Percentiles rank a stretch among this genome's conserved stretches.
Evolutionary conservation across 2,888 invertebrate species (phyloP).

Genomic region (Coelinius sp.): DNA sequence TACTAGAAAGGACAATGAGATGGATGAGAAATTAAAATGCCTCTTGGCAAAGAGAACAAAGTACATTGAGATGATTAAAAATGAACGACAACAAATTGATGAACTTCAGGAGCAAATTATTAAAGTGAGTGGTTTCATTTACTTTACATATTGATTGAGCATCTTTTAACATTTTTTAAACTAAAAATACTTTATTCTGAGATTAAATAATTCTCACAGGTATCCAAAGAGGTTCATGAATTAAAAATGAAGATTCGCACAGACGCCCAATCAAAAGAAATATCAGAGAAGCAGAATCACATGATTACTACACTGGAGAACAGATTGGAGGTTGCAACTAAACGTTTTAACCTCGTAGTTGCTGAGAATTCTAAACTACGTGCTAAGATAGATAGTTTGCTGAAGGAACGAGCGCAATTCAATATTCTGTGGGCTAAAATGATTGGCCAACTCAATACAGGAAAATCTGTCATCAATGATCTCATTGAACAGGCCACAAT

Average conservation of each 20-base stretch:
- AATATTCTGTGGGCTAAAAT: conserved; percentile 86
- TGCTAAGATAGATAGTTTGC: conserved; percentile 84
- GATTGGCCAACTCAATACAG: conserved; percentile 81
- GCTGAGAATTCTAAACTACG: conserved; percentile 82
- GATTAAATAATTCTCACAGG: conserved; percentile 59
- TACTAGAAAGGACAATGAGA: conserved; percentile 73
- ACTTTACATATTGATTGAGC: neutral
- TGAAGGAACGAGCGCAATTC: conserved; percentile 87
- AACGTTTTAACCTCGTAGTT: conserved; percentile 82
- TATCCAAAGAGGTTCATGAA: conserved; percentile 69
- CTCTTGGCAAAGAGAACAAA: conserved; percentile 75
- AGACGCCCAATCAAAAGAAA: conserved; percentile 71
- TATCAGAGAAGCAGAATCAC: conserved; percentile 72
- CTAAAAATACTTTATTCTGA: too few species aligned
- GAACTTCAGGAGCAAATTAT: conserved; percentile 74
- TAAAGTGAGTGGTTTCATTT: conserved; percentile 67
- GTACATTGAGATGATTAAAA: conserved; percentile 72
- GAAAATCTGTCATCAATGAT: conserved; percentile 87
- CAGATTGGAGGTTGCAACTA: conserved; percentile 82
- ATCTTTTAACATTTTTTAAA: too few species aligned
- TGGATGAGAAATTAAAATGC: conserved; percentile 72
- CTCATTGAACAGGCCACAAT: conserved; percentile 90
- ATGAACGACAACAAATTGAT: conserved; percentile 72
- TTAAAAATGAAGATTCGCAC: conserved; percentile 70
- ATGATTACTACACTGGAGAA: conserved; percentile 80